These are phyloP conservation scores for Lepus timidus DNA, from an alignment of 2,113 vertebrate species.

Conservation along the genomic window DNA sequence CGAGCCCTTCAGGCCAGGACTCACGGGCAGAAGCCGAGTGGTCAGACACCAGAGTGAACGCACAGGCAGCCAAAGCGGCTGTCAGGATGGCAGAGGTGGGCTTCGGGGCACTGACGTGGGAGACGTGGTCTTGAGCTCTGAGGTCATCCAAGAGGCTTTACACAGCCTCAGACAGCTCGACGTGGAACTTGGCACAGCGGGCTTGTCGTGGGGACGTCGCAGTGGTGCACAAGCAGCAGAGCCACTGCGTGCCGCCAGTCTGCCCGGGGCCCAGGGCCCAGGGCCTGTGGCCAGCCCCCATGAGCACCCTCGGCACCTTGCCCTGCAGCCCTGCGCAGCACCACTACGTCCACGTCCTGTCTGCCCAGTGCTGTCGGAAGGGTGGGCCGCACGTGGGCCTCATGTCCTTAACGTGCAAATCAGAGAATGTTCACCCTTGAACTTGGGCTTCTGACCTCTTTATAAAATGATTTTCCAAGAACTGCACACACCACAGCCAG, in stretches of 20 bases:
- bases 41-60: too few species aligned
- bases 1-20: neutral
- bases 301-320: too few species aligned
- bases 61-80: too few species aligned
- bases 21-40: too few species aligned
- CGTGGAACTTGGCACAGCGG: neutral
- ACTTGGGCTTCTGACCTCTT: neutral
- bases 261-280: too few species aligned
- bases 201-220: neutral
- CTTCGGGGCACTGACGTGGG: neutral
- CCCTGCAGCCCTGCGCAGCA: fast-evolving
- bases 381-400: fast-evolving
- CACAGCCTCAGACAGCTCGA: neutral
- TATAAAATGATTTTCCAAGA: neutral
- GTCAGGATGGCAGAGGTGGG: neutral
- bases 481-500: neutral
- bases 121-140: neutral
- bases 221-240: too few species aligned
- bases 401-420: neutral
- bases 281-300: too few species aligned
- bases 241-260: too few species aligned
- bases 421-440: too few species aligned
- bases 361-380: fast-evolving
- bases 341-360: fast-evolving
- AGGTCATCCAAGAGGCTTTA: neutral